Evolutionary conservation across 2,113 vertebrate species (phyloP), one percentile per base, ranked within the genome.

Genomic region (Paratilapia polleni): DNA sequence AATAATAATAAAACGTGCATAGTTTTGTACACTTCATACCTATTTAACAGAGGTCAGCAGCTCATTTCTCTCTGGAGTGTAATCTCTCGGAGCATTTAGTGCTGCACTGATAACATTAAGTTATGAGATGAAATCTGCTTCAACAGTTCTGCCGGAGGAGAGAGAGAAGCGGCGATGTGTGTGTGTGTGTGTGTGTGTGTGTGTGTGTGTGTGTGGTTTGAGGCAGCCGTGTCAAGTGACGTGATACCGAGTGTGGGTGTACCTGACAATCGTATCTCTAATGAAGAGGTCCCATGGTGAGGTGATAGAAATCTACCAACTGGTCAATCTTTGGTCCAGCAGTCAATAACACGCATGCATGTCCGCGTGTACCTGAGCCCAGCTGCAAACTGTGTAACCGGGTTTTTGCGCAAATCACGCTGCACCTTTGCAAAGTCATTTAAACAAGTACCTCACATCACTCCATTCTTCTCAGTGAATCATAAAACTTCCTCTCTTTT

Each of bases 221-320:
- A 43, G 49, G 62, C 56, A 24, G 43, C 59, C 58, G 81, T 64
- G 74, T 57, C 3, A 59, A 66, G 86, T 80, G 87, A 92, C 85
- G 80, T 88, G 92, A 88, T 89, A 88, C 87, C 43, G 70, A 24
- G 28, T 56, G 78, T 68, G 64, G 34, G 79, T 89, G 88, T 84
- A 74, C 57, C 84, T 87, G 81, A 87, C 87, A 88, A 47, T 87
- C 81, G 61, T 62, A 59, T 77, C 87, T 87, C 52, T 91, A 93
- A 92, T 92, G 84, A 93, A 94, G 84, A 83, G 92, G 84, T 94
- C 87, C 89, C 92, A 73, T 79, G 90, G 82, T 88, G 87, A 78
- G 76, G 74, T 20, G 88, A 84, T 80, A 89, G 41, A 77, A 86
- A 93, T 93, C 87, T 85, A 82, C 54, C 84, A 77, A 79, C 79